Evolutionary conservation across 2,888 invertebrate genomes (phyloP).

Genomic region (Tetragnatha montana): DNA sequence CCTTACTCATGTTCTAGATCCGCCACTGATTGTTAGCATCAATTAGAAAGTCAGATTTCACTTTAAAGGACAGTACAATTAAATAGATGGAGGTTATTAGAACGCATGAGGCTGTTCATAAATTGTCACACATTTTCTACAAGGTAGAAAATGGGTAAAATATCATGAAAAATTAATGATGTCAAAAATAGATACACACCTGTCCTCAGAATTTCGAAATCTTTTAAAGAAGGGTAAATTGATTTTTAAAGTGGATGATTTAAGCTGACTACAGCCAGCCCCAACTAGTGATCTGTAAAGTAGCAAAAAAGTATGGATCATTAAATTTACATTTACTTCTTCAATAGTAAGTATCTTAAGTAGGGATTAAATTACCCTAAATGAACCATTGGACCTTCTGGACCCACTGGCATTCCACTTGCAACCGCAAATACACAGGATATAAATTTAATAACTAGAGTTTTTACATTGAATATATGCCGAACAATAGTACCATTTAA

Average conservation of each 20-base stretch:
- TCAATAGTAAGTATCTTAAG: background rate
- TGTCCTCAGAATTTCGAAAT: slow-evolving; percentile 67
- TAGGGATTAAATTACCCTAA: slow-evolving; percentile 74
- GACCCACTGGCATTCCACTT: slow-evolving; percentile 77
- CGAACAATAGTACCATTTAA: slow-evolving; percentile 76
- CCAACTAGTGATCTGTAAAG: slow-evolving; percentile 60
- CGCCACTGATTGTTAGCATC: no score
- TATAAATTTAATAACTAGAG: slow-evolving; percentile 76
- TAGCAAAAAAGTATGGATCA: background rate
- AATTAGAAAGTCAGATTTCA: no score
- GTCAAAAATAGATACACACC: slow-evolving; percentile 29
- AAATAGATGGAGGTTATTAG: no score
- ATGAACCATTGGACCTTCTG: slow-evolving; percentile 78
- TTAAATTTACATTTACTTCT: no score
- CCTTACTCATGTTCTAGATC: no score
- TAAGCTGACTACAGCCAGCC: slow-evolving; percentile 70
- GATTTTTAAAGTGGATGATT: slow-evolving; percentile 70
- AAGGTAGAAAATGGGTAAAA: no score
- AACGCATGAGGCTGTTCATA: no score
- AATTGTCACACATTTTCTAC: no score
- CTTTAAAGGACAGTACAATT: no score
- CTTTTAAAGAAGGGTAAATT: slow-evolving; percentile 70
- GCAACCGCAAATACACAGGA: slow-evolving; percentile 76
- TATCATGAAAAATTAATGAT: background rate
- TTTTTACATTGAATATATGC: slow-evolving; percentile 76